A percentile compares a stretch with the other conserved stretches of the same genome.
Conservation (phyloP, 1,140 invertebrate species). For the Trachymyrmex cornetzi region DNA sequence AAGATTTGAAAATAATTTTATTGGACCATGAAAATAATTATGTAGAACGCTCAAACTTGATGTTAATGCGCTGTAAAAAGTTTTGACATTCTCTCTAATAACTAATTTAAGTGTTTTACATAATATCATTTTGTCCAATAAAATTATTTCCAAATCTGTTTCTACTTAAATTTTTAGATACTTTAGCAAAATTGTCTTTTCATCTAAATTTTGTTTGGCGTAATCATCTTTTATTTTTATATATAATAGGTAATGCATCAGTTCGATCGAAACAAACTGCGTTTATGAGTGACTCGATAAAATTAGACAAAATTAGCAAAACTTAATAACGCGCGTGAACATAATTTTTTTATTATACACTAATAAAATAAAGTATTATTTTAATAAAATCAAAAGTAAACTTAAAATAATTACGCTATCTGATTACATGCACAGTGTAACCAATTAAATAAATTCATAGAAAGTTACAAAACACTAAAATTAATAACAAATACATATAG, state of each 20-base stretch:
- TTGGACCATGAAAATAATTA: no score
- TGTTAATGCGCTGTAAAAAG: no score
- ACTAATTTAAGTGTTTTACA: no score
- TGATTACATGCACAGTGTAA: not conserved
- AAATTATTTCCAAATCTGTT: no score
- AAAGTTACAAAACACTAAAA: not conserved
- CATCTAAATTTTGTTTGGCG: no score
- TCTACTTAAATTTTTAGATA: no score
- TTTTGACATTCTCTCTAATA: no score
- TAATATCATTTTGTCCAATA: no score
- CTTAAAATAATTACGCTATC: not conserved
- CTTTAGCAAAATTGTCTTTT: no score
- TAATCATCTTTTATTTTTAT: no score
- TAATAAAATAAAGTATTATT: not conserved
- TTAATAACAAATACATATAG: not conserved
- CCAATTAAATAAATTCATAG: not conserved
- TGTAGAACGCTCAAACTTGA: no score
- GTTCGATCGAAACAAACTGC: not conserved
- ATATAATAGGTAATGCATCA: not conserved
- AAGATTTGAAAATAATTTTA: no score
- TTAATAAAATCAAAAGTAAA: not conserved
- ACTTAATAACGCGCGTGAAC: not conserved
- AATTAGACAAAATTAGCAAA: not conserved
- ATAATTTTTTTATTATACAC: not conserved
- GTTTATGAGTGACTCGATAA: not conserved